Conservation (phyloP, 2,888 invertebrate species). For the Endomychus coccineus region DNA sequence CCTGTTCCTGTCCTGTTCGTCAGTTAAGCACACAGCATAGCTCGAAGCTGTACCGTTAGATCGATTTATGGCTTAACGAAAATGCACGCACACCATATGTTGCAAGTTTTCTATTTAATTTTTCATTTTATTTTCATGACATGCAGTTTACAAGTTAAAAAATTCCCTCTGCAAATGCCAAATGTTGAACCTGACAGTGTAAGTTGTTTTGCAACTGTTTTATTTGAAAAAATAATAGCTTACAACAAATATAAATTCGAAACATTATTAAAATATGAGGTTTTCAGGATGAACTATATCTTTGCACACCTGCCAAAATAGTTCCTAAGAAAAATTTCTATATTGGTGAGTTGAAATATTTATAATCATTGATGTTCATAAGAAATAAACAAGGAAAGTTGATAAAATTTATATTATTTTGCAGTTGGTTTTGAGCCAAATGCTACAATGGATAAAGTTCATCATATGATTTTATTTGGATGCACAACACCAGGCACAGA, state of each 20-base stretch:
- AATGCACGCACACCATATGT: conserved; percentile 39
- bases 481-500: conserved; percentile 72
- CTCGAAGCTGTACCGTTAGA: too few species aligned
- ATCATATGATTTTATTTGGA: conserved; percentile 90
- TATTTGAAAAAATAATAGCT: conserved; percentile 10
- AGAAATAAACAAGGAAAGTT: conserved; percentile 7
- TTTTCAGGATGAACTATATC: conserved; percentile 81
- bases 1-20: too few species aligned
- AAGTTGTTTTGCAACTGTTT: conserved; percentile 40
- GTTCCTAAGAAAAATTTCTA: conserved; percentile 69
- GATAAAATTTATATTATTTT: too few species aligned
- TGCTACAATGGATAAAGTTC: conserved; percentile 82
- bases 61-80: conserved; percentile 9
- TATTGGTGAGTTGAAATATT: conserved; percentile 55
- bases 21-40: too few species aligned
- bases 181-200: conserved; percentile 72
- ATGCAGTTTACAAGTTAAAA: conserved; percentile 40
- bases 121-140: conserved; percentile 29
- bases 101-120: conserved; percentile 28
- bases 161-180: conserved; percentile 74
- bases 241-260: neutral
- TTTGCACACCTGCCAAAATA: conserved; percentile 85
- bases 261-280: conserved; percentile 23
- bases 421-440: conserved; percentile 87
- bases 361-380: conserved; percentile 7